Evolutionary conservation across 2,888 invertebrate species (phyloP).

Genomic region (Diaphora mendica): DNA sequence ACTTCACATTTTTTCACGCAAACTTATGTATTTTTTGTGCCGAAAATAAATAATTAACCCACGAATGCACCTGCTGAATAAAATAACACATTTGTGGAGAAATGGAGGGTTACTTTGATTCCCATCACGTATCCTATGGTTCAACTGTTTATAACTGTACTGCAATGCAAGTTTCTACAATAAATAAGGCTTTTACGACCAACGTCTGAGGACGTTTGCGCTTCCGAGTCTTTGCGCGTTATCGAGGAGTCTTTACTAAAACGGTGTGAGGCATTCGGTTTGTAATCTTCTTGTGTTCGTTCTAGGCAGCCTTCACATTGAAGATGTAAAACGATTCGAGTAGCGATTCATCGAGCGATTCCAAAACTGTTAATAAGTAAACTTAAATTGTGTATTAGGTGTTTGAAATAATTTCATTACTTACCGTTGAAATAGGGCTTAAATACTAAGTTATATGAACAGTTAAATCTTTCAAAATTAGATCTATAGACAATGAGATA

Average conservation of each 20-base stretch:
- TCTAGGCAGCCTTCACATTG: neutral
- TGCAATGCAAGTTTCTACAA: constrained; percentile 52
- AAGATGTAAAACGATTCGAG: neutral
- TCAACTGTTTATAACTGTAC: constrained; percentile 48
- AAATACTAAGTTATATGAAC: neutral
- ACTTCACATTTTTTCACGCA: constrained; percentile 14
- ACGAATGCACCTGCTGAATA: constrained; percentile 22
- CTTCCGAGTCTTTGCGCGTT: constrained; percentile 54
- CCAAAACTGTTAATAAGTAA: neutral
- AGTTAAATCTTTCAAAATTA: no score
- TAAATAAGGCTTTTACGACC: constrained; percentile 52
- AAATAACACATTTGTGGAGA: constrained; percentile 26
- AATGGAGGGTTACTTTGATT: constrained; percentile 24
- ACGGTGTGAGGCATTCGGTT: constrained; percentile 63
- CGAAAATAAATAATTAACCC: constrained; percentile 24
- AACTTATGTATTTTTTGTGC: constrained; percentile 17
- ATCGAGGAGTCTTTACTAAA: constrained; percentile 63
- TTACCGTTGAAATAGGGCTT: no score
- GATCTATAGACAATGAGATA: no score
- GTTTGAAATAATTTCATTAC: neutral
- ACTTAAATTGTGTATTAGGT: neutral
- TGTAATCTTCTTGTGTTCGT: constrained; percentile 23
- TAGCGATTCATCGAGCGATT: neutral
- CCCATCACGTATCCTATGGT: constrained; percentile 43
- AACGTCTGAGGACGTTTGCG: constrained; percentile 42